Evolutionary conservation across 2,113 vertebrate genomes (phyloP).

Genomic region (Atractosteus spatula): DNA sequence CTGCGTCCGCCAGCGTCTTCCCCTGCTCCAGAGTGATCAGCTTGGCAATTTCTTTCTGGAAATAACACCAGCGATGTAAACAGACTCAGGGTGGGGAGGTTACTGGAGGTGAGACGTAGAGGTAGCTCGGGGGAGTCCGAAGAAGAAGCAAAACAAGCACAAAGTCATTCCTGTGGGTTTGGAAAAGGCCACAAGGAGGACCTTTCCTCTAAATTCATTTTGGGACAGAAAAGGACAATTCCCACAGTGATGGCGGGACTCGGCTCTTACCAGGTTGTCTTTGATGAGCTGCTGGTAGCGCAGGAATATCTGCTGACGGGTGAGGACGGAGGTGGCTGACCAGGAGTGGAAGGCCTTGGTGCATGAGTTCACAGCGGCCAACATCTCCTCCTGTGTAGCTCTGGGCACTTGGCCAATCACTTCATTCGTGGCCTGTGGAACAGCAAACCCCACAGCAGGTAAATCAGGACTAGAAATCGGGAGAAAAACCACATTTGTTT

Average conservation of each 20-base stretch:
- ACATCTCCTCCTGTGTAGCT: constrained; percentile 88
- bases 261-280: constrained; percentile 86
- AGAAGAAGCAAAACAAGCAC: too few relatives aligned
- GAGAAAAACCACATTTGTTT: too few relatives aligned
- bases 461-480: too few relatives aligned
- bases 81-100: too few relatives aligned
- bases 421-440: constrained; percentile 85
- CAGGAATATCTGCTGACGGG: constrained; percentile 89
- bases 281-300: constrained; percentile 96
- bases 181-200: too few relatives aligned
- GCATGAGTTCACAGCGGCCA: constrained; percentile 82
- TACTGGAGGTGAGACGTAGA: too few relatives aligned
- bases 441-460: constrained; percentile 14
- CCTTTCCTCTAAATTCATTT: too few relatives aligned
- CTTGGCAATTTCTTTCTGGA: constrained; percentile 91
- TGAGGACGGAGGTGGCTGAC: constrained; percentile 88
- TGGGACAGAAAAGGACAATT: background rate
- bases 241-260: too few relatives aligned
- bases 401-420: constrained; percentile 83
- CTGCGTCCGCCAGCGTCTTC: constrained; percentile 93
- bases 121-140: too few relatives aligned
- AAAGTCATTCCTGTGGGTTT: too few relatives aligned
- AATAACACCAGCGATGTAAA: constrained; percentile 23
- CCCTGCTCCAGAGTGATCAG: constrained; percentile 91
- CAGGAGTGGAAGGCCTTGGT: constrained; percentile 77